Evolutionary conservation across 2,113 vertebrate genomes (phyloP).

Genomic region (Notarius quadriscutis): DNA sequence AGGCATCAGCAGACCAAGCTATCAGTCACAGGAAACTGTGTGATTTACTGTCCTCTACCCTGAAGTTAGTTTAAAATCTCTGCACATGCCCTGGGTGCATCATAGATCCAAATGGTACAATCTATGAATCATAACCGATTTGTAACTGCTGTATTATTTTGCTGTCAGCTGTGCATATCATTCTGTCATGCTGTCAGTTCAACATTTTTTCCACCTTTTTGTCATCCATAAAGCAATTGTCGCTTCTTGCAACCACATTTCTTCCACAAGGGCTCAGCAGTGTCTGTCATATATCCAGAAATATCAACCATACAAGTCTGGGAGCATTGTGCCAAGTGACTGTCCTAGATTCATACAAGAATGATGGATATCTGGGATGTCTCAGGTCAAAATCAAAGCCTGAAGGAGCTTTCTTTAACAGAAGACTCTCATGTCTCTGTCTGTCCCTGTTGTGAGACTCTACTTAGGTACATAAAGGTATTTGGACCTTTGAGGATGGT

Average conservation of each 20-base stretch:
- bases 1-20: background rate
- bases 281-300: slow-evolving; percentile 7
- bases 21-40: background rate
- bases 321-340: background rate
- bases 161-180: slow-evolving; percentile 4
- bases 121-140: background rate
- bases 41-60: background rate
- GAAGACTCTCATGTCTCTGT: background rate
- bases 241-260: background rate
- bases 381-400: slow-evolving; percentile 30
- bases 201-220: background rate
- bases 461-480: background rate
- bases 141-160: slow-evolving; percentile 2
- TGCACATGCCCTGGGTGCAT: background rate
- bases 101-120: background rate
- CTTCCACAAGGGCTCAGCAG: background rate
- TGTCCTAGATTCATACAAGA: slow-evolving; percentile 29
- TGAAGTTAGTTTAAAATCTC: background rate
- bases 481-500: background rate
- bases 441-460: background rate
- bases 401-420: slow-evolving; percentile 12
- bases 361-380: slow-evolving; percentile 36
- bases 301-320: background rate
- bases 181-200: background rate
- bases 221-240: background rate